Evolutionary conservation across 2,113 vertebrate genomes (phyloP), one percentile per base, ranked within the genome.

Genomic region (Malaclemys terrapin): DNA sequence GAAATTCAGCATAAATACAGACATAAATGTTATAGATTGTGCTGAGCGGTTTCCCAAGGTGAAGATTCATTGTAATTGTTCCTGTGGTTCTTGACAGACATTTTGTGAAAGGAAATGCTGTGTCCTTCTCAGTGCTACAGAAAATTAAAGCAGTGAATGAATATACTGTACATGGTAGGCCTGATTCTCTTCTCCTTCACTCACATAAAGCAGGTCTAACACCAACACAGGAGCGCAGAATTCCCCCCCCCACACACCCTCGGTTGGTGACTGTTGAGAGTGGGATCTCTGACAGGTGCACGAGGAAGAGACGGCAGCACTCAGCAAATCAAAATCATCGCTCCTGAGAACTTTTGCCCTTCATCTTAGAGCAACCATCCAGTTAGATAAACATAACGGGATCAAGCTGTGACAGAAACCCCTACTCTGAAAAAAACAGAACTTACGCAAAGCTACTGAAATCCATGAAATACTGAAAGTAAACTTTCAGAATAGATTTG

Each of bases 131-230:
- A 47, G 11, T 0, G 0, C 47, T 11, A 3, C 62, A 86, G 87
- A 89, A 94, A 80, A 54, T 16, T 87, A 82, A 76, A 50, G 50
- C 35, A 6, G 0, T 6, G 35, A 42, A 16, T 6, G 29, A 42
- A 16, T 0, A 0, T 1, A 12, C 2, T 80, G 24, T 6, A 53
- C 49, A 17, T 52, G 0, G 0, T 25, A 25, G 31, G 16, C 62
- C 49, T 38, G 31, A 69, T 10, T 59, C 79, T 27, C 47, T 4
- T 0, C 14, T 89, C 89, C 80, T 31, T 90, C 24, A 72, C 42
- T 45, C 72, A 84, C 35, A n/a, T n/a, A n/a, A 65, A n/a, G 62
- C 14, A n/a, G 8, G 14, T 69, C 35, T 69, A n/a, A n/a, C 65
- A n/a, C 14, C 14, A 69, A 20, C n/a, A 35, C 31, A n/a, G 65